Base-by-base conservation (phyloP, 2,797 vertebrate genomes). In the Glossophaga mutica region DNA sequence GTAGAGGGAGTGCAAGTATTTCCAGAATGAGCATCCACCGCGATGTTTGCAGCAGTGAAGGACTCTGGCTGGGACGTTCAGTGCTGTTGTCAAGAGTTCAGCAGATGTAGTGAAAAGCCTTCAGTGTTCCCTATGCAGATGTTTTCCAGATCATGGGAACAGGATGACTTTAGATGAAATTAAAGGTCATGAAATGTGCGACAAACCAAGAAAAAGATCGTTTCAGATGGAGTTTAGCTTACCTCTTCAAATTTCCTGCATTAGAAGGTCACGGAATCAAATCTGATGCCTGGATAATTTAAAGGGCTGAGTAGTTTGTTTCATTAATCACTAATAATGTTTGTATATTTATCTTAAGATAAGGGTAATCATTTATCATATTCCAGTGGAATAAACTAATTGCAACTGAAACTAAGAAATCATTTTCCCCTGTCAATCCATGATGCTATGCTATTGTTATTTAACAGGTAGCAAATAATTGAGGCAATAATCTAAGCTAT, bases 141-240 rank as follows among this genome's bases (percentile, higher is more conserved):
- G 52, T 82, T 95, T 94, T 89, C 90, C 94, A 97, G 95, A 89
- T 95, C 94, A 77, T 94, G 88, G 88, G 87, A 97, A 96, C 73
- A 96, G 34, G 52, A 94, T 73, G 46, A 81, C 81, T 97, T 90
- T 42, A 95, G 85, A 88, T 83, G 78, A 96, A 96, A 81, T 93
- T 52, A 90, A 90, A 93, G 87, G 32, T 32, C 85, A 85, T 86
- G 87, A 91, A 90, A 44, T 94, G 48, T n/a, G 94, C 52, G 92
- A 39, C 6, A 84, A 97, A 79, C 68, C 83, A 73, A 92, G 90
- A 90, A 52, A 87, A 76, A 83, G 39, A 85, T 39, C 37, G 44
- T 55, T 74, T 92, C 79, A 73, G 42, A 93, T 46, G 16, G 12
- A 93, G 39, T 55, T 93, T 78, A 81, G 46, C 46, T 18, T 88